These are phyloP conservation scores for Mylabris sibirica DNA, from an alignment of 2,888 invertebrate genomes.

Conservation along the genomic window DNA sequence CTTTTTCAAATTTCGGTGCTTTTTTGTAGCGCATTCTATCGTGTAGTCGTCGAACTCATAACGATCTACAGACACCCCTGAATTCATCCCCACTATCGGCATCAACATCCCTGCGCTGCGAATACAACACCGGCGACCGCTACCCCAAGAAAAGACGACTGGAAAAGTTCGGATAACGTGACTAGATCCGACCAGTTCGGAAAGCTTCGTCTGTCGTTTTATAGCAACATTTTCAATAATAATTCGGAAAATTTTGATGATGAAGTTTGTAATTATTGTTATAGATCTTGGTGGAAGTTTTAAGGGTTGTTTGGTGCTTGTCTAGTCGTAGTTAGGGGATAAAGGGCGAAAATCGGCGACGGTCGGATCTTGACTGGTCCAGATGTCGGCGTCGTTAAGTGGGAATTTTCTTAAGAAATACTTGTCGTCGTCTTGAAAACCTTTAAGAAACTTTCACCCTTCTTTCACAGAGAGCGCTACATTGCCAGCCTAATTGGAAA, in stretches of 20 bases:
- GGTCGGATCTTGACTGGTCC: slow-evolving; percentile 22
- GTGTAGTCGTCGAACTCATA: slow-evolving; percentile 44
- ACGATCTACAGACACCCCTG: slow-evolving; percentile 23
- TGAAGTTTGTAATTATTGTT: too few species aligned
- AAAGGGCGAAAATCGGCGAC: not conserved
- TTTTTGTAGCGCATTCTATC: slow-evolving; percentile 52
- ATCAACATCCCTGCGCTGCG: slow-evolving; percentile 36
- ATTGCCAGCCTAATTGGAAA: slow-evolving; percentile 31
- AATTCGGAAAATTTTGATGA: not conserved
- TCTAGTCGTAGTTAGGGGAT: too few species aligned
- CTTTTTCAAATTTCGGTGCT: slow-evolving; percentile 28
- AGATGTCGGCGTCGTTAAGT: slow-evolving; percentile 21
- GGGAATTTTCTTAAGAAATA: slow-evolving; percentile 42
- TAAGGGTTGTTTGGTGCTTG: not conserved
- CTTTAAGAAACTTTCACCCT: slow-evolving; percentile 53
- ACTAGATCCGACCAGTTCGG: slow-evolving; percentile 44
- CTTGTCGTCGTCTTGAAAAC: slow-evolving; percentile 48
- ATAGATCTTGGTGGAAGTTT: not conserved
- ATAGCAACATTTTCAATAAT: not conserved
- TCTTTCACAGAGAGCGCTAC: slow-evolving; percentile 55
- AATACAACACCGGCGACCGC: slow-evolving; percentile 26
- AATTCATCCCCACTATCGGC: slow-evolving; percentile 19
- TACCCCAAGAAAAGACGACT: slow-evolving; percentile 50
- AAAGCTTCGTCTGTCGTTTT: slow-evolving; percentile 41
- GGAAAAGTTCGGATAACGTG: slow-evolving; percentile 49